Base-by-base conservation (phyloP, 1,140 invertebrate species). In the Drosophila pallidifrons region DNA sequence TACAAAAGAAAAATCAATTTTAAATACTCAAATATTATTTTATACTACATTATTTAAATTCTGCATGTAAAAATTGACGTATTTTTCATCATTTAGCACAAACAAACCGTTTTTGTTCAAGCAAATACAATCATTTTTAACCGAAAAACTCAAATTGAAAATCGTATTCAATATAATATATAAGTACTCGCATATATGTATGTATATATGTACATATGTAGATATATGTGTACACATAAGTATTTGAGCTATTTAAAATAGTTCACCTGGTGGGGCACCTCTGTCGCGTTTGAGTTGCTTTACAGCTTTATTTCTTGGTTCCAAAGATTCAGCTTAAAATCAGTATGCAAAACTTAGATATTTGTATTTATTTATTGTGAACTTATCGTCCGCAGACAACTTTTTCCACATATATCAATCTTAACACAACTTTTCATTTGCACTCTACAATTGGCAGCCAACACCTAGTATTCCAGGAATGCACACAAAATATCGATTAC, bases 391-490 rank as follows among this genome's bases (percentile, higher is more conserved):
- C 10, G 25, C 11, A 57, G 8, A 41, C 49, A 61, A 69, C 45
- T 65, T 51, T 68, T 75, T 75, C 57, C 57, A 69, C 71, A 49
- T 70, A 69, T 69, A 46, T 51, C 58, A 70, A 75, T 49, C 58
- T 43, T 15, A 75, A 38, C 80, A 63, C 70, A 74, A 88, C 83
- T 87, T 77, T 51, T 88, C 76, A 80, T 79, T 87, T 77, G 77
- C 83, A 87, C 83, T 88, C 80, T 82, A 77, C 80, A 82, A 87
- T 88, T 88, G 82, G 77, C 81, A 87, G 82, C 82, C 82, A 87
- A 87, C 82, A 87, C 82, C 82, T 87, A 88, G 47, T 59, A 65
- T 49, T 65, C 41, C 77, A 82, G 76, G 52, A 58, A 64, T 82
- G 83, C 55, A 79, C 10, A 8, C 47, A 32, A 81, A 43, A 61